phyloP scores from a whole-genome alignment of 2,797 vertebrate species.

The Phrynocephalus guinanensis region DNA sequence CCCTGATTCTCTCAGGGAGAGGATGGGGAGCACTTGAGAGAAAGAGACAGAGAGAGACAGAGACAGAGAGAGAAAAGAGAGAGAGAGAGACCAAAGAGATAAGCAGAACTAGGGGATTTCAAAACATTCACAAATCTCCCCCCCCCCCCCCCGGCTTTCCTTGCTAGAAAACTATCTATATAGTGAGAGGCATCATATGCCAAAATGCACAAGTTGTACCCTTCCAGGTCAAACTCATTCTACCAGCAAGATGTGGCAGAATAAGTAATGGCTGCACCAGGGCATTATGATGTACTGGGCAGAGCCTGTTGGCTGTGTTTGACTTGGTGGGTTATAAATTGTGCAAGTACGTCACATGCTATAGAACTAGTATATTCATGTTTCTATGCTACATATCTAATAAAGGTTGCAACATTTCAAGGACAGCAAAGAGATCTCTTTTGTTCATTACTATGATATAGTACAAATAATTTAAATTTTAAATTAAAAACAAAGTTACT shows the following conservation, averaged over 20 bases:
- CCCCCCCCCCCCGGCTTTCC: background rate
- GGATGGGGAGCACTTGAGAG: conserved; percentile 72
- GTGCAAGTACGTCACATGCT: background rate
- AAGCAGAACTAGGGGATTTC: conserved; percentile 60
- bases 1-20: conserved; percentile 68
- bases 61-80: conserved; percentile 73
- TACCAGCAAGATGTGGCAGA: background rate
- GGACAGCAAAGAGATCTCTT: background rate
- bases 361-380: background rate
- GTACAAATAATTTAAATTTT: background rate
- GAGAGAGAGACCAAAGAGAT: conserved; percentile 73
- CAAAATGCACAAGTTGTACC: background rate
- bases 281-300: background rate
- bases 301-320: background rate
- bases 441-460: background rate
- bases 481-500: background rate
- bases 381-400: background rate
- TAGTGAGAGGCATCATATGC: background rate
- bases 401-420: background rate
- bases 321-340: background rate
- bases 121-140: conserved; percentile 51
- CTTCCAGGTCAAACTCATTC: background rate
- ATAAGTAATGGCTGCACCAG: background rate
- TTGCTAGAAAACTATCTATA: background rate
- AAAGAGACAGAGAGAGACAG: conserved; percentile 72